Evolutionary conservation across 2,113 vertebrate species (phyloP).

Genomic region (Rhynchopsitta pachyrhyncha): DNA sequence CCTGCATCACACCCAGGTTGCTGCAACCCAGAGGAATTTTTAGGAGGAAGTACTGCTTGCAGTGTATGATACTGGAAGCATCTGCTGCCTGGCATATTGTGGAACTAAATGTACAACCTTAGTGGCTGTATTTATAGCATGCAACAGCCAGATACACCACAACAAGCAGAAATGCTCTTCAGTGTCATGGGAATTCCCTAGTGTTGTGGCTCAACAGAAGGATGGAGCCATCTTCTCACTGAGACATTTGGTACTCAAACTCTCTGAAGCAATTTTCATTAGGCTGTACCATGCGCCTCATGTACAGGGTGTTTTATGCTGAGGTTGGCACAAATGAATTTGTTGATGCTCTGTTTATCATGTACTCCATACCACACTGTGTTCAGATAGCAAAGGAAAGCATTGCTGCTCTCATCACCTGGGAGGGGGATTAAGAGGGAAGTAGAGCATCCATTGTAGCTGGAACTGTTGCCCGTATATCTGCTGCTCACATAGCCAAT

Average conservation of each 20-base stretch:
- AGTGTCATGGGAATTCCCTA: not conserved
- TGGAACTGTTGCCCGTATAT: not conserved
- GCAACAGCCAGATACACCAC: not conserved
- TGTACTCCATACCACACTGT: not conserved
- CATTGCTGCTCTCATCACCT: not conserved
- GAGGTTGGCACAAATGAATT: not conserved
- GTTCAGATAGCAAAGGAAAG: not conserved
- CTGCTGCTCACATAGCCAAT: slow-evolving; percentile 38
- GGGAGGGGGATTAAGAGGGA: not conserved
- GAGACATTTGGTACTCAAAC: not conserved
- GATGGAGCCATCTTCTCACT: not conserved
- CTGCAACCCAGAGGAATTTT: not conserved
- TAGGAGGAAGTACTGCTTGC: not conserved
- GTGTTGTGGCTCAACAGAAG: not conserved
- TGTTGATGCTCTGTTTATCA: not conserved
- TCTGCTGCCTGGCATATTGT: not conserved
- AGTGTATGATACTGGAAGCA: not conserved
- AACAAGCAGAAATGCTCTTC: not conserved
- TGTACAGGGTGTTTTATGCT: not conserved
- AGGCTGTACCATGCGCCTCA: not conserved
- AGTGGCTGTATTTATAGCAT: not conserved
- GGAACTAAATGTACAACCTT: not conserved
- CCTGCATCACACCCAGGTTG: not conserved
- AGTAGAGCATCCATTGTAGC: not conserved
- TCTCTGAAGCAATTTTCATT: not conserved